Base-by-base conservation (phyloP, 1,140 invertebrate genomes). In the Diorhabda sublineata region DNA sequence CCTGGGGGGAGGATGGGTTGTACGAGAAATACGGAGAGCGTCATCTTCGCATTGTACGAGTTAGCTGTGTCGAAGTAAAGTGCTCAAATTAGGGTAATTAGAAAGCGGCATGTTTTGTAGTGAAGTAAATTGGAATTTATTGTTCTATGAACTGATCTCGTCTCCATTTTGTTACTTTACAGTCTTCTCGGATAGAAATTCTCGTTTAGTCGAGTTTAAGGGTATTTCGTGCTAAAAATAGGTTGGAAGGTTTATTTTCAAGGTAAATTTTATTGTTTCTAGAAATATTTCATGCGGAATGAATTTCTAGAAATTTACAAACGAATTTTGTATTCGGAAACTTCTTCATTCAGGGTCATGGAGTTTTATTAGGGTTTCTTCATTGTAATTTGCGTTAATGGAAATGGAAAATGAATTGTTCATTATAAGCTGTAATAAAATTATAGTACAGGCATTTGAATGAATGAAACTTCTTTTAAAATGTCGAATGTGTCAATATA, bases 21-120 rank as follows among this genome's bases (percentile, higher is more conserved):
- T 52, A 4, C 6, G 6, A 52, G 47, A 52, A 8, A 52, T n/a
- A 52, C 47, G n/a, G 47, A 6, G 47, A 8, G 47, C 47, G 6
- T 52, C 47, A 52, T 52, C 47, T 52, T n/a, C 6, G 6, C 47
- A 52, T 52, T 52, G 47, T 52, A 8, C 6, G 6, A 52, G 47
- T 52, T 52, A 52, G 47, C 47, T 52, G 6, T 52, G 47, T 52
- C 47, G 47, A 52, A 52, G 47, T 52, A n/a, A 52, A 52, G 47
- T 52, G 47, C 47, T 3, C 47, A 52, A 52, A 52, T 52, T 52
- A 52, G 47, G 47, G 47, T 52, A 52, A 52, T 52, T 52, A 52
- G 47, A 52, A 52, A 52, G 47, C 47, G 47, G 47, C 47, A 52
- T 52, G 47, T 52, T 52, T 52, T 52, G 47, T 52, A 52, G 47